Evolutionary conservation across 2,113 vertebrate genomes (phyloP), one percentile per base, ranked within the genome.

Genomic region (Corydoras sp.): DNA sequence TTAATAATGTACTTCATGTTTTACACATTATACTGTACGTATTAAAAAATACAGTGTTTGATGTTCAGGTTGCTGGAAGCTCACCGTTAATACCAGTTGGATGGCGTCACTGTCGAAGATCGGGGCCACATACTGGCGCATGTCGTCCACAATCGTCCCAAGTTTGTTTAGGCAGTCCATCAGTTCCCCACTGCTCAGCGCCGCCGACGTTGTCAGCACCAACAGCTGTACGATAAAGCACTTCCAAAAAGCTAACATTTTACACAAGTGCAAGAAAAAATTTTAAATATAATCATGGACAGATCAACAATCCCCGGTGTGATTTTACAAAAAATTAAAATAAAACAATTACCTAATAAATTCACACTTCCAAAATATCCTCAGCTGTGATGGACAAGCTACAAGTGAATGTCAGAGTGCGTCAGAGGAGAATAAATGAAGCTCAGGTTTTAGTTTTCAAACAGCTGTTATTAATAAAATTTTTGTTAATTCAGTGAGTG

Each of bases 341-440:
- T 24, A 24, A 24, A 24, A 24, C 18, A 24, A 24, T 24, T 24
- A 24, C 18, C 29, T 53, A 30, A 65, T 54, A 77, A 76, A 78
- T 75, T 76, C 81, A 75, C 77, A 43, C 64, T 63, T 82, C 76
- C 81, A 86, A 88, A 86, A 86, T 83, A 84, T 81, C 80, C 84
- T 74, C 84, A 81, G 76, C 30, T 71, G 76, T 31, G 74, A 62
- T 65, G 71, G 9, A 7, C 13, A 3, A 13, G 14, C 6, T 7
- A 56, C 54, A 15, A 14, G 54, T 24, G 18, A 24, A 24, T 24
- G 18, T 24, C 18, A 24, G 18, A 24, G 18, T n/a, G 54, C 13
- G 13, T 56, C 54, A 15, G 10, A n/a, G 54, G 13, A 53, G 51
- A 53, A 53, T 53, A 14, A 14, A 10, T 7, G 54, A 56, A n/a